A percentile compares a stretch with the other conserved stretches of the same genome.
phyloP scores from a whole-genome alignment of 2,888 invertebrate species.

The Sphecodes monilicornis region DNA sequence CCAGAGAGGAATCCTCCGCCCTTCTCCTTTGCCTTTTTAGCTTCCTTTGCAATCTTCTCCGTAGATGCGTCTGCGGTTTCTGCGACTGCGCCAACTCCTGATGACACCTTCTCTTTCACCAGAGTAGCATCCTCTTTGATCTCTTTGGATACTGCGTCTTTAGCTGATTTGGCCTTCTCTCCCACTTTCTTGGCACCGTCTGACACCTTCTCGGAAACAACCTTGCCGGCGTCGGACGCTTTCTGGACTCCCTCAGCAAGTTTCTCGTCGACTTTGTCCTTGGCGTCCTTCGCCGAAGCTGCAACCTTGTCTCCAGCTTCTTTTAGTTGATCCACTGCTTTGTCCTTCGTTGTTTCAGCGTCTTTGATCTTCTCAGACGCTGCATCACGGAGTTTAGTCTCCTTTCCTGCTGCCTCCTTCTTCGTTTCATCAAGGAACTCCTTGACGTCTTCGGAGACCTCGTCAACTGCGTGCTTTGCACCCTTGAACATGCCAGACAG shows the following conservation, averaged over 20 bases:
- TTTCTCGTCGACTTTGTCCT: constrained; percentile 49
- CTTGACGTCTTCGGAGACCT: constrained; percentile 67
- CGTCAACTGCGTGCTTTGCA: constrained; percentile 66
- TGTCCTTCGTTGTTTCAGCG: constrained; percentile 21
- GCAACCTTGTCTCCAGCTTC: constrained; percentile 56
- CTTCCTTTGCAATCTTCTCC: constrained; percentile 70
- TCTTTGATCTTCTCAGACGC: constrained; percentile 69
- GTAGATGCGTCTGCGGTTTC: constrained; percentile 85
- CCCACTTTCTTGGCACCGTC: constrained; percentile 72
- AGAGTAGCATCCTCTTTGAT: constrained; percentile 73
- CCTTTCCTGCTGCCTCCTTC: constrained; percentile 67
- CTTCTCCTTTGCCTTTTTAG: constrained; percentile 68
- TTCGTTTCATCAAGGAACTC: constrained; percentile 75
- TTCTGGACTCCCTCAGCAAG: constrained; percentile 75
- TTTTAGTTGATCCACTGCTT: constrained; percentile 26
- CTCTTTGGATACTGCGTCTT: constrained; percentile 80
- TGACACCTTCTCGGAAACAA: constrained; percentile 81
- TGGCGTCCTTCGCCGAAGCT: constrained; percentile 49
- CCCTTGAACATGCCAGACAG: constrained; percentile 71
- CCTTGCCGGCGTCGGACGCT: constrained; percentile 74
- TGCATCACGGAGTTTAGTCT: constrained; percentile 80
- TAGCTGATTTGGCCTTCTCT: constrained; percentile 23
- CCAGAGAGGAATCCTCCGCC: not conserved
- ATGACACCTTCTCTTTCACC: constrained; percentile 58
- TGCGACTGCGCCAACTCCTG: constrained; percentile 76